Evolutionary conservation across 1,140 invertebrate species (phyloP).

Genomic region (Daktulosphaira vitifoliae): DNA sequence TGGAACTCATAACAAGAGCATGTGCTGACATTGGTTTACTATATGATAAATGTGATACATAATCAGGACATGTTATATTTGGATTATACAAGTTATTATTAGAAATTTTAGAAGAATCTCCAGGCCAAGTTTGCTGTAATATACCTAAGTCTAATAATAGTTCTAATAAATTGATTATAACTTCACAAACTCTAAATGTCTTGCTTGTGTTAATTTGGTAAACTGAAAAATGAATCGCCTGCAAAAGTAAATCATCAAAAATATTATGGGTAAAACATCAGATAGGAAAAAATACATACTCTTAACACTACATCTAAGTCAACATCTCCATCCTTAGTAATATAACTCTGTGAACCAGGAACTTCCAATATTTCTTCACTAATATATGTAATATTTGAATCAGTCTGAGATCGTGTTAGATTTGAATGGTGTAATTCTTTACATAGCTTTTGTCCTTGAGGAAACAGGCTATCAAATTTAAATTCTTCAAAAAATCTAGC

Average conservation of each 20-base stretch:
- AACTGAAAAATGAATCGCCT: constrained; percentile 79
- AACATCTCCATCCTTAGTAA: constrained; percentile 89
- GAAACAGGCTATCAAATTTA: constrained; percentile 50
- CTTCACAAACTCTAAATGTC: constrained; percentile 78
- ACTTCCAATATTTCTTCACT: constrained; percentile 68
- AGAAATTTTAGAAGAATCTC: not conserved
- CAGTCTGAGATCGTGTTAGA: constrained; percentile 80
- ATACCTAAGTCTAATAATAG: constrained; percentile 81
- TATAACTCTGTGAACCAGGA: constrained; percentile 81
- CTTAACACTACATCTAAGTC: constrained; percentile 84
- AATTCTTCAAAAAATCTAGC: constrained; percentile 14
- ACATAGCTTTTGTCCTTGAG: constrained; percentile 8
- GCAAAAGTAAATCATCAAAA: constrained; percentile 38
- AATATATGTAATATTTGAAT: constrained; percentile 85
- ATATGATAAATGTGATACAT: not conserved
- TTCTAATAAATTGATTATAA: constrained; percentile 80
- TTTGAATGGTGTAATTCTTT: constrained; percentile 48
- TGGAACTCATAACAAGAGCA: constrained; percentile 48
- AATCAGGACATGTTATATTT: not conserved
- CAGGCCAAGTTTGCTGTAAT: constrained; percentile 48
- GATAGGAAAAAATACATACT: constrained; percentile 45
- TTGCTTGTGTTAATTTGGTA: constrained; percentile 66
- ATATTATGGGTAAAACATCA: too few relatives aligned
- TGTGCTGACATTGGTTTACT: constrained; percentile 42
- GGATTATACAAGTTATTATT: not conserved